These are phyloP conservation scores for Triplophysa rosa DNA, from an alignment of 2,113 vertebrate genomes.

Conservation along the genomic window DNA sequence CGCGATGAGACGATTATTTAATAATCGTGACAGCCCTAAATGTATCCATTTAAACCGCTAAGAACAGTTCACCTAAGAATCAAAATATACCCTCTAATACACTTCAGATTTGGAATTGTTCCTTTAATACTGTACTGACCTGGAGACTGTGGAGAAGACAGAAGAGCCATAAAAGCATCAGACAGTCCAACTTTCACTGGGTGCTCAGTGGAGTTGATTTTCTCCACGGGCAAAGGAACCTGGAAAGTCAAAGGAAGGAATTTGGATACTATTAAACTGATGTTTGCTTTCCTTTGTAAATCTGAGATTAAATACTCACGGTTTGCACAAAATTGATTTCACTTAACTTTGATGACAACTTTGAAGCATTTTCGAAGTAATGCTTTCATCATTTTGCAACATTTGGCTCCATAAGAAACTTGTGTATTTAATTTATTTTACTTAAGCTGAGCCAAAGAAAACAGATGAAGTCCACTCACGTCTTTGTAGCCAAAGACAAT, in stretches of 20 bases:
- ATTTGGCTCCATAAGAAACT: slow-evolving; percentile 9
- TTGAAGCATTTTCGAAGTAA: not conserved
- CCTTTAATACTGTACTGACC: slow-evolving; percentile 70
- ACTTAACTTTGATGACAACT: not conserved
- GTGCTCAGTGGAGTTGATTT: slow-evolving; percentile 87
- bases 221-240: slow-evolving; percentile 83
- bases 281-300: not conserved
- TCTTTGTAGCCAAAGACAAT: slow-evolving; percentile 91
- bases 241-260: slow-evolving; percentile 56
- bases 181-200: slow-evolving; percentile 93
- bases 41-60: not conserved
- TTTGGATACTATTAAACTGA: not conserved
- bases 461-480: slow-evolving; percentile 68
- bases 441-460: not conserved
- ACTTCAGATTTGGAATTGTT: too few species aligned
- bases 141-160: slow-evolving; percentile 69
- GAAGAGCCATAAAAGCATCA: slow-evolving; percentile 88
- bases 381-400: slow-evolving; percentile 10
- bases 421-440: slow-evolving; percentile 2
- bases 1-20: too few species aligned
- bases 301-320: not conserved
- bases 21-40: too few species aligned
- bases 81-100: too few species aligned
- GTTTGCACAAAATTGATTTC: not conserved
- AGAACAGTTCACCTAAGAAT: not conserved